Base-by-base conservation (phyloP, 2,113 vertebrate genomes). In the Oenanthe oenanthe region DNA sequence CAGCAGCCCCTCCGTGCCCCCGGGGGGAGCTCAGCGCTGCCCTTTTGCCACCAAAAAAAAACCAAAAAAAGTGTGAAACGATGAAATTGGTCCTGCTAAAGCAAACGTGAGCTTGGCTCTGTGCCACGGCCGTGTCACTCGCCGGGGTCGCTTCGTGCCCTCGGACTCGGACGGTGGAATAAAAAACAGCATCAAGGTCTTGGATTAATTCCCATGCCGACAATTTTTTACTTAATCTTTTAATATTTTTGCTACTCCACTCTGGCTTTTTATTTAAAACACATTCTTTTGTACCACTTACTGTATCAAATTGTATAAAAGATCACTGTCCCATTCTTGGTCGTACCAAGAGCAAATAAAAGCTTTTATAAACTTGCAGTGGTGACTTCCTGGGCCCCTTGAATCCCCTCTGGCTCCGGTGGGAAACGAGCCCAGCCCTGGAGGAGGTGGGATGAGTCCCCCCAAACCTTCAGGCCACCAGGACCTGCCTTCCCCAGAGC, bases 231-330 rank as follows among this genome's bases (percentile, higher is more conserved):
- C 92, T 96, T 96, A 96, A 91, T 81, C 95, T 96, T 95, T 95
- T 95, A 95, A 94, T 96, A 94, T 95, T 97, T 94, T 95, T 93
- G 95, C 95, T 97, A 91, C 87, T 95, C 95, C 93, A 93, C 95
- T 95, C 92, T 96, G 91, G 96, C 92, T 96, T 96, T 97, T 96
- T 96, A 95, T 97, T 97, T 97, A 96, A 95, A 94, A 95, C 91
- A 93, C 93, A 72, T 96, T 96, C 92, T 95, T 97, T 97, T 96
- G 94, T 95, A 96, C 96, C 94, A 95, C 92, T 95, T 89, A 96
- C 95, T 95, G 91, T 95, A 95, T 95, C 95, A 91, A 86, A 95
- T 95, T 96, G 95, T 97, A 95, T 93, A 95, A 96, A 95, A 93
- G 86, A 92, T 95, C 94, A 95, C 96, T 97, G 82, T 97, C 96